Conservation (phyloP, 2,888 invertebrate genomes). For the Xylophagus ater region DNA sequence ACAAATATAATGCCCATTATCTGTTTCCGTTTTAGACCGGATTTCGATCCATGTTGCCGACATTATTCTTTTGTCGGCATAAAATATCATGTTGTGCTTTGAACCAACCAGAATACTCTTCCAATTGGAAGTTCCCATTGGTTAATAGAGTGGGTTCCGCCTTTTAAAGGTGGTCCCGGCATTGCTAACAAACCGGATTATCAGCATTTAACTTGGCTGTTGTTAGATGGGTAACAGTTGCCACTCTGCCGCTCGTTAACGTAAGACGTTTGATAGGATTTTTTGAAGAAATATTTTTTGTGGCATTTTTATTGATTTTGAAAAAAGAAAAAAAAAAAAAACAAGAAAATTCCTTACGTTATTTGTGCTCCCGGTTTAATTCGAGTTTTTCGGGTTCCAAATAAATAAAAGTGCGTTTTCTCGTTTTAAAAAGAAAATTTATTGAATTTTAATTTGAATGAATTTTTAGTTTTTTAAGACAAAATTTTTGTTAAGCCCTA, state of each 20-base stretch:
- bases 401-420: no score
- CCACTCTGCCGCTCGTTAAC: constrained; percentile 19
- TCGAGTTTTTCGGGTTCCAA: no score
- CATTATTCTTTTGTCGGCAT: constrained; percentile 7
- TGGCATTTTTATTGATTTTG: no score
- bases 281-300: constrained; percentile 7
- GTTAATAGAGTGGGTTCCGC: background rate
- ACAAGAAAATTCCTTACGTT: no score
- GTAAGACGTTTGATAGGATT: constrained; percentile 16
- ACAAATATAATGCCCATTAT: background rate
- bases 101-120: constrained; percentile 10
- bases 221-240: constrained; percentile 16
- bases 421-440: no score
- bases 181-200: constrained; percentile 12
- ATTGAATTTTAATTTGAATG: no score
- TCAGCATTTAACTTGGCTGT: constrained; percentile 10
- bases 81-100: no score
- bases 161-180: background rate
- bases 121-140: constrained; percentile 5
- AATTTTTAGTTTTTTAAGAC: no score
- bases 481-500: no score
- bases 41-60: constrained; percentile 12
- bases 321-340: no score
- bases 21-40: no score
- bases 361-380: no score